A percentile compares a stretch with the other conserved stretches of the same genome.
Conservation (phyloP, 2,113 vertebrate species). For the Apaloderma vittatum region DNA sequence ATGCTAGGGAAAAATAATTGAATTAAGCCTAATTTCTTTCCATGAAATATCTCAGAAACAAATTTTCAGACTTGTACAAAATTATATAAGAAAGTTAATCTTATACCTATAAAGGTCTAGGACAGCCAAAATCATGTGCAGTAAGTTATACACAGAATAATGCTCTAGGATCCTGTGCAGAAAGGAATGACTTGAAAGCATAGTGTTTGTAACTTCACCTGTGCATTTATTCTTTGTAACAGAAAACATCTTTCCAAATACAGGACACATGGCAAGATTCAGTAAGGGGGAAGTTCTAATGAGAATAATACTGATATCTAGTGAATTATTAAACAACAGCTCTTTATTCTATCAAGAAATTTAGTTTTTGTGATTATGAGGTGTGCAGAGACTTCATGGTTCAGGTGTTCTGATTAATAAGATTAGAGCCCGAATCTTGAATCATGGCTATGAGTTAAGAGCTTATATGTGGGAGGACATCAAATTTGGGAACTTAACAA, state of each 20-base stretch:
- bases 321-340: background rate
- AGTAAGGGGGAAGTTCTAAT: background rate
- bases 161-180: background rate
- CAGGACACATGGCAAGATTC: background rate
- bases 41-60: background rate
- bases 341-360: background rate
- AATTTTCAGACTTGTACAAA: background rate
- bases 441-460: accelerated
- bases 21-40: background rate
- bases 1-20: background rate
- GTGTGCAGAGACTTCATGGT: background rate
- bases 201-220: background rate
- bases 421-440: background rate
- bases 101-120: background rate
- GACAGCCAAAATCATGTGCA: background rate
- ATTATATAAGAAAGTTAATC: background rate
- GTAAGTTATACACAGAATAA: background rate
- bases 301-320: background rate
- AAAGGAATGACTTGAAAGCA: background rate
- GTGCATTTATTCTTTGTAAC: background rate
- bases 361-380: background rate
- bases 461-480: accelerated
- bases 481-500: background rate
- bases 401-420: background rate
- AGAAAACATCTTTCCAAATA: background rate